Evolutionary conservation across 64 coral and sea anemone genomes (phyloP).

Genomic region (Acropora yongei): DNA sequence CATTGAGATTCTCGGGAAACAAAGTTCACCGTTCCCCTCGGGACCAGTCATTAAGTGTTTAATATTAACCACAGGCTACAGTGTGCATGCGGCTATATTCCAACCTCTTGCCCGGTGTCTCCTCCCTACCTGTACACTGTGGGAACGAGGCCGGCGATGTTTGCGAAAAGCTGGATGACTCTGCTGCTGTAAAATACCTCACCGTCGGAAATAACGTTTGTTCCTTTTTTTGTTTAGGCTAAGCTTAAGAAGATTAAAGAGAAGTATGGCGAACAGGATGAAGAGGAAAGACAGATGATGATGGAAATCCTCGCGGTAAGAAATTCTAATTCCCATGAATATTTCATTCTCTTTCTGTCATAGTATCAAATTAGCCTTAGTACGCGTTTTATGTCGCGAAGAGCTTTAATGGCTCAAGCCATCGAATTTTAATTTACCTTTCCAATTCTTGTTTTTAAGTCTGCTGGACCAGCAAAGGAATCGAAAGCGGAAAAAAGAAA

Average conservation of each 20-base stretch:
- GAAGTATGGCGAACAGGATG: slow-evolving; percentile 98
- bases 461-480: slow-evolving; percentile 86
- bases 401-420: neutral
- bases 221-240: slow-evolving; percentile 24
- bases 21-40: too few species aligned
- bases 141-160: too few species aligned
- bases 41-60: too few species aligned
- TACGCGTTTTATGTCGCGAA: neutral
- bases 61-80: too few species aligned
- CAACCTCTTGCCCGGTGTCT: too few species aligned
- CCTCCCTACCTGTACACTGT: too few species aligned
- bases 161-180: too few species aligned
- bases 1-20: too few species aligned
- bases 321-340: neutral
- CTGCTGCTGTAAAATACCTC: too few species aligned
- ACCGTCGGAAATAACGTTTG: neutral
- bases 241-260: slow-evolving; percentile 99
- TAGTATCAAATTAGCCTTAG: too few species aligned
- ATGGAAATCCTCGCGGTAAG: slow-evolving; percentile 94
- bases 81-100: too few species aligned
- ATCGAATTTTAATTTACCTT: neutral
- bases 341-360: too few species aligned
- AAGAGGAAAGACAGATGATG: slow-evolving; percentile 89
- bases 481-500: slow-evolving; percentile 85
- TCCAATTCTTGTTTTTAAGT: slow-evolving; percentile 30